Base-by-base conservation (phyloP, 1,140 invertebrate genomes). In the Meloidogyne floridensis region DNA sequence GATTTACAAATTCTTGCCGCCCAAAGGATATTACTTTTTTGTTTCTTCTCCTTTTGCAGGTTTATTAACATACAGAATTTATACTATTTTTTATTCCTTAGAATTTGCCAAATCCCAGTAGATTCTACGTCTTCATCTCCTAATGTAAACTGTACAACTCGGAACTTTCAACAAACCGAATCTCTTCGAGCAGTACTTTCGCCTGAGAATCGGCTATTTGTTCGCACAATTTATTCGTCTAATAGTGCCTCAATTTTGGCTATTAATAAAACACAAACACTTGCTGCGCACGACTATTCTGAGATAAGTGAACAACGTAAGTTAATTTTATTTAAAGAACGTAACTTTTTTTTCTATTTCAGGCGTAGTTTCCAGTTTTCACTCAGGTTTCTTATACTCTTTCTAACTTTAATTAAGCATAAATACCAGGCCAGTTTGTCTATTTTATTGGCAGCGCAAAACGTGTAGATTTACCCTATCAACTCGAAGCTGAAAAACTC, bases 381-480 rank as follows among this genome's bases (percentile, higher is more conserved):
- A 69, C n/a, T 65, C 59, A 65, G 59, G 59, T 65, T 65, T 65
- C 2, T 65, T n/a, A n/a, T 6, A n/a, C 2, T 65, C n/a, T n/a
- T 65, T 65, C n/a, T 7, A n/a, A n/a, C 7, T 65, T 18, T 54
- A 54, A 10, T 54, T 54, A 11, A 54, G 10, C 53, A 47, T 42
- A 32, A 32, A 32, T 32, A 32, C 32, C 20, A 71, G 77, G 43
- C 51, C 2, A 2, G 8, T 71, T 71, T 47, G 65, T 51, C 0
- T 79, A 47, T 71, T 79, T 79, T 72, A 20, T 79, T 65, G 77
- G 77, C 2, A 79, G 77, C 72, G 77, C 77, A 15, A 32, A 13
- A 47, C 77, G 77, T 4, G 59, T 43, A 18, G 77, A 79, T 18
- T 47, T 79, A 18, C 77, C 77, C 13, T 56, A 65, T 4, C 59